Base-by-base conservation (phyloP, 2,113 vertebrate species). In the Bufo bufo region DNA sequence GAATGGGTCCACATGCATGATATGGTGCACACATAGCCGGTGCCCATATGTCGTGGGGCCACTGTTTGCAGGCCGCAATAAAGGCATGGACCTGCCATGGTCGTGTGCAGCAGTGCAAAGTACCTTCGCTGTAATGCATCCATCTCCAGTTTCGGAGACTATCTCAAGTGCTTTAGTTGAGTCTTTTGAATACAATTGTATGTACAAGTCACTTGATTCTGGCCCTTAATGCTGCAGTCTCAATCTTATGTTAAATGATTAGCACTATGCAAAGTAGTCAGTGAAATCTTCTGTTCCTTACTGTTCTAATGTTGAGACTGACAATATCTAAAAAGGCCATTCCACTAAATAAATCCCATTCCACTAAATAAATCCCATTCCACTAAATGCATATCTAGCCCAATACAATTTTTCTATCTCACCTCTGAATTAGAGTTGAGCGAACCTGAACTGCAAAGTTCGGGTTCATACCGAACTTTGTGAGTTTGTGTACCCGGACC, bases 351-450 rank as follows among this genome's bases (percentile, higher is more conserved):
- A 66, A 10, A 84, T 69, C 82, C 50, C 16, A 7, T 59, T 81
- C 56, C 65, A 84, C 59, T 84, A 84, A 75, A 84, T 84, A 66
- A 10, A 84, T 69, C 82, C 50, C 16, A 7, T 59, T 81, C 56
- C 65, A 84, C 59, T 84, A 84, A 75, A 50, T 72, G 83, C 52
- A 6, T 58, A 74, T 58, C 63, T 58, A 43, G 17, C 52, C 49
- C 66, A 85, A 59, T 74, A 54, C 83, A 75, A 74, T 59, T 59
- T 74, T 56, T 74, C 47, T 74, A 85, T 69, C 77, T 80, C 77
- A 80, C 12, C 75, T 43, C 85, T 78, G 77, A 79, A 69, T 87
- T 63, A 69, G 56, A 56, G 77, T 54, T 87, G 33, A 33, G 33
- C 33, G 33, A 33, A 33, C 33, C 33, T 33, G 1, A 33, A 33